Evolutionary conservation across 2,888 invertebrate species (phyloP).

Genomic region (Tipula helvola): DNA sequence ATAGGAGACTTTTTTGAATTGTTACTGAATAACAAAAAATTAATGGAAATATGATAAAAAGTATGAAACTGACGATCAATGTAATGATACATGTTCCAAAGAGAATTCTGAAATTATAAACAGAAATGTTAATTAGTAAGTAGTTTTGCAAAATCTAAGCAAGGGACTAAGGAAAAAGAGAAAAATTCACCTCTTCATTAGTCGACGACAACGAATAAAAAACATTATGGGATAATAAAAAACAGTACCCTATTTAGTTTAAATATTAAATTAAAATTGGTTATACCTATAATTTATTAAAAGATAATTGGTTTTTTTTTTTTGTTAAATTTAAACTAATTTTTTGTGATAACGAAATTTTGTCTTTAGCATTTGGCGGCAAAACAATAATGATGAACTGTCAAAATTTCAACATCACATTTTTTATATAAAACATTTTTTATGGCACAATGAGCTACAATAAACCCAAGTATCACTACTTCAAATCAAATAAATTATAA

Average conservation of each 20-base stretch:
- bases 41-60: constrained; percentile 56
- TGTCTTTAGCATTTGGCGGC: neutral
- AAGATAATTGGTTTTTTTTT: neutral
- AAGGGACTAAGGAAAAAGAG: neutral
- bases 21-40: constrained; percentile 59
- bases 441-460: neutral
- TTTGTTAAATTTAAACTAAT: neutral
- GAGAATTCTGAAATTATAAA: constrained; percentile 27
- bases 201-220: neutral
- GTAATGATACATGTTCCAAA: constrained; percentile 27
- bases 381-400: neutral
- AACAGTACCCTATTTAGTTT: neutral
- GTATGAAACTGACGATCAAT: constrained; percentile 30
- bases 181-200: constrained; percentile 5
- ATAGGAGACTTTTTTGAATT: constrained; percentile 55
- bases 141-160: neutral
- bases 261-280: neutral
- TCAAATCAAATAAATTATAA: no score
- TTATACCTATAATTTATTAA: neutral
- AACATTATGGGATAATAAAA: neutral
- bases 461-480: no score
- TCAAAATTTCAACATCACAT: neutral
- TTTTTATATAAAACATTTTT: neutral
- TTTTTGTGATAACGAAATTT: neutral
- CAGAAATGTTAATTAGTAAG: neutral